Evolutionary conservation across 2,888 invertebrate species (phyloP), one percentile per base, ranked within the genome.

Genomic region (Ophonus ardosiacus): DNA sequence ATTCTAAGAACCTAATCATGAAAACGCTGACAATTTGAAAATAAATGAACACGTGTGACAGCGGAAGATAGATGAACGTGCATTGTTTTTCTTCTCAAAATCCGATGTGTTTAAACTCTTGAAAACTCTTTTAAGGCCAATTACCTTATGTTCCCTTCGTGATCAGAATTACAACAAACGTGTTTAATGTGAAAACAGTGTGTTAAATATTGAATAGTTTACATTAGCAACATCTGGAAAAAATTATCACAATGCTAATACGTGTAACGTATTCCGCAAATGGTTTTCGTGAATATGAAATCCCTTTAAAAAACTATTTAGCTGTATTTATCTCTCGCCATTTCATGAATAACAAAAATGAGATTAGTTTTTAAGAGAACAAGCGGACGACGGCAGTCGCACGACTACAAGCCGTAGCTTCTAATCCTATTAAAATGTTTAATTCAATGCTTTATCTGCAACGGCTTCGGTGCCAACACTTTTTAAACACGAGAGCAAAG

Each of bases 391-490:
- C 24, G 18, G 71, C 71, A 74, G 71, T 78, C 13, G 78, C 78
- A 78, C n/a, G 24, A 51, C 76, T 76, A 76, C 76, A 76, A 76
- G 76, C 71, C 71, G 76, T 76, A 76, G 51, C 59, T 78, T 31
- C 57, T 80, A 80, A 80, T 80, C 80, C 61, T 80, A 80, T 80
- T 80, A 80, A 80, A 31, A 80, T 80, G 80, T 80, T 80, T 80
- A 80, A 80, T 80, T 80, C 80, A 80, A 80, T 80, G 80, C 61
- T 61, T 80, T 80, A 80, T 80, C 78, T 78, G 78, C 56, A 74
- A 24, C 78, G 78, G 57, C 56, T 57, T 8, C 61, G 17, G 40
- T 40, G 80, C 61, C 80, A 59, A 61, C 80, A 80, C 31, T 80
- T 80, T 80, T 80, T 80, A 80, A 51, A 76, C 43, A 31, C 57